phyloP scores from a whole-genome alignment of 2,113 vertebrate species.

The Hassar affinis region DNA sequence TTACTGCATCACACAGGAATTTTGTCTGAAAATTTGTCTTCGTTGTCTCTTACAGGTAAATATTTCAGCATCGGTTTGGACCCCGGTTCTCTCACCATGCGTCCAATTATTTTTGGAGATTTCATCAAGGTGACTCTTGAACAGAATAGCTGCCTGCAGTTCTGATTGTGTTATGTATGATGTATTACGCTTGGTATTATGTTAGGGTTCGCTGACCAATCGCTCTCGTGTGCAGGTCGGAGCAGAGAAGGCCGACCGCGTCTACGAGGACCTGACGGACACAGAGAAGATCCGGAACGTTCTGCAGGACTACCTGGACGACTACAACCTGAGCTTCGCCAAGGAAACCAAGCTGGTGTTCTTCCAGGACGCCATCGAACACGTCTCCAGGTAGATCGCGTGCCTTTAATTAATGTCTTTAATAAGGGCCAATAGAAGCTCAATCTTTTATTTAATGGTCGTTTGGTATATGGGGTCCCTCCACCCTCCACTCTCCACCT shows the following conservation, averaged over 20 bases:
- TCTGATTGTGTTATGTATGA: background rate
- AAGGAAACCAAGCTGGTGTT: constrained; percentile 86
- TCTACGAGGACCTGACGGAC: constrained; percentile 80
- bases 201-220: too few species aligned
- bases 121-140: constrained; percentile 74
- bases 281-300: constrained; percentile 73
- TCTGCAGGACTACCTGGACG: constrained; percentile 83
- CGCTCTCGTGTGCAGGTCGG: constrained; percentile 58
- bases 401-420: background rate
- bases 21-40: background rate
- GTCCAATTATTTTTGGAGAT: constrained; percentile 83
- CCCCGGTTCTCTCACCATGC: constrained; percentile 72
- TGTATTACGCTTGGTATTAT: too few species aligned
- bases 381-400: constrained; percentile 76
- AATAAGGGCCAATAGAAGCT: background rate
- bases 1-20: too few species aligned
- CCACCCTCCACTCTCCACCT: too few species aligned
- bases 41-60: constrained; percentile 65
- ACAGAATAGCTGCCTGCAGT: background rate
- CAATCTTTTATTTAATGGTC: background rate
- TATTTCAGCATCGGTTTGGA: constrained; percentile 78
- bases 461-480: too few species aligned
- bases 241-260: constrained; percentile 68
- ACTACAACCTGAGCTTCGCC: constrained; percentile 79
- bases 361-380: constrained; percentile 86